Evolutionary conservation across 2,888 invertebrate species (phyloP).

Genomic region (Cosmorhoe ocellata): DNA sequence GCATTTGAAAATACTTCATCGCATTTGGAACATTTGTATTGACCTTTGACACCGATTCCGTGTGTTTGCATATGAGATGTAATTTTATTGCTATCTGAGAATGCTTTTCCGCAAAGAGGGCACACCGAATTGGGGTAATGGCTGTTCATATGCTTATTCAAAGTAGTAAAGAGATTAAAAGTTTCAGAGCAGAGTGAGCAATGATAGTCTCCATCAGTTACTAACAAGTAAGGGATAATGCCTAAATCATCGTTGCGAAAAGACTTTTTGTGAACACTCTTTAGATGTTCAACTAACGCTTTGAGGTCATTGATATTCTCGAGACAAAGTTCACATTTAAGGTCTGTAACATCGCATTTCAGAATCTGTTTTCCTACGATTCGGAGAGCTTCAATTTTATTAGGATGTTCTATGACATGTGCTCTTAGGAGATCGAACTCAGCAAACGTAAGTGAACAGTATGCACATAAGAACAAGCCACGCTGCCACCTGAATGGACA

Average conservation of each 20-base stretch:
- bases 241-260: slow-evolving; percentile 57
- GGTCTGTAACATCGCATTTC: slow-evolving; percentile 63
- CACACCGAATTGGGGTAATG: slow-evolving; percentile 72
- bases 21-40: slow-evolving; percentile 62
- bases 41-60: slow-evolving; percentile 13
- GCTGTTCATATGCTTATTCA: slow-evolving; percentile 67
- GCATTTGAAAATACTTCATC: slow-evolving; percentile 51
- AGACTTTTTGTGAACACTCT: slow-evolving; percentile 52
- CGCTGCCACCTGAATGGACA: slow-evolving; percentile 71
- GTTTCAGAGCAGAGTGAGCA: slow-evolving; percentile 59
- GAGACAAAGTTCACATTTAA: slow-evolving; percentile 61
- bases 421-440: slow-evolving; percentile 57
- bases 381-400: slow-evolving; percentile 44
- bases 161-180: slow-evolving; percentile 61
- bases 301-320: slow-evolving; percentile 47
- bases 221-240: slow-evolving; percentile 57
- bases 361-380: slow-evolving; percentile 27
- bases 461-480: slow-evolving; percentile 64
- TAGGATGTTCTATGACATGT: slow-evolving; percentile 54
- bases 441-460: slow-evolving; percentile 58
- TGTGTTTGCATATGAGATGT: slow-evolving; percentile 23
- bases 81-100: slow-evolving; percentile 25
- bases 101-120: slow-evolving; percentile 65
- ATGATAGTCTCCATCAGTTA: slow-evolving; percentile 45
- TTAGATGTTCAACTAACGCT: slow-evolving; percentile 56